Evolutionary conservation across 2,888 invertebrate species (phyloP), one percentile per base, ranked within the genome.

Genomic region (Watsonalla cultraria): DNA sequence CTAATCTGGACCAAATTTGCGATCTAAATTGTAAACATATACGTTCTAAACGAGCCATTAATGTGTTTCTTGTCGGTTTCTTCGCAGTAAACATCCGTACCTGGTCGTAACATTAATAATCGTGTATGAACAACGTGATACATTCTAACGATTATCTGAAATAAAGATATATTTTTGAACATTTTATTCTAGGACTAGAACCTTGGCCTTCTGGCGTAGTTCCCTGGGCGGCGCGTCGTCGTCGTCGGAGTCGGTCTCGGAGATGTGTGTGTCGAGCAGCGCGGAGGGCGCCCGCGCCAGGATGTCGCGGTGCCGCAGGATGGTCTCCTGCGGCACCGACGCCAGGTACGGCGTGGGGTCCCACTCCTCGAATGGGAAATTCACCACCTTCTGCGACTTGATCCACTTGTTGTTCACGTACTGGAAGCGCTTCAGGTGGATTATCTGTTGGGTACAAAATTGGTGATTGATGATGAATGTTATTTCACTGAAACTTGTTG

Each of bases 371-470:
- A 95, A 94, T 0, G 97, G 97, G 78, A 97, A 97, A 76, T 96
- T 95, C 0, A 98, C 97, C 33, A 96, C 96, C 80, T 97, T 98
- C 77, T 97, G 97, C 0, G 97, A 98, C 80, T 98, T 98, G 33
- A 98, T 96, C 98, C 98, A 98, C 74, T 97, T 95, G 76, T 94
- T 95, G 85, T 96, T 96, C 53, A 97, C 94, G 80, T 93, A 96
- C 80, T 98, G 97, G 88, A 98, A 98, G 2, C 98, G 93, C 81
- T 98, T 98, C 62, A 98, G 87, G 80, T 98, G 98, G 52, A 98
- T 93, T 74, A 98, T 96, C 97, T 97, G 82, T 0, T 74, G 74
- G 52, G 11, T 47, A 15, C 24, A 46, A 9, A 15, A 7, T 13
- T 7, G 42, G 7, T 42, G 42, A 9, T 7, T 42, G 42, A 11